Evolutionary conservation across 2,888 invertebrate genomes (phyloP), one percentile per base, ranked within the genome.

Genomic region (Microctonus hyperodae): DNA sequence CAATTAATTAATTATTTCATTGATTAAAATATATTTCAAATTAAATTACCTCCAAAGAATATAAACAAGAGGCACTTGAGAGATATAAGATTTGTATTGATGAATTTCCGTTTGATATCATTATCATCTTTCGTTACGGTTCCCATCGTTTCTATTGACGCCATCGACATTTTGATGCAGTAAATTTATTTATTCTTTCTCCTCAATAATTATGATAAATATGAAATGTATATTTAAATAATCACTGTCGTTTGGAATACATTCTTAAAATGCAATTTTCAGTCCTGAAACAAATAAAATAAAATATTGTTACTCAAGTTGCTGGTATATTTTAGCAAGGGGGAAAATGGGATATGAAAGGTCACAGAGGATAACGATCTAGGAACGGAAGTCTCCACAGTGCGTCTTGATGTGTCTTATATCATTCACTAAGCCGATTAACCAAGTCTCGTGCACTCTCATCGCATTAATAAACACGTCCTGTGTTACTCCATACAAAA

Each of bases 21-120:
- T n/a, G n/a, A n/a, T n/a, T n/a, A n/a, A n/a, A n/a, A n/a, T n/a
- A n/a, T n/a, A n/a, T n/a, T n/a, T 10, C 11, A n/a, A n/a, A n/a
- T 28, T 28, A 28, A 77, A 85, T 87, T 85, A 92, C 93, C 93
- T 79, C 92, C 91, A 73, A 93, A 92, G 80, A 93, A 92, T 77
- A 92, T 88, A 85, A 94, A 94, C 61, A 93, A 88, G 56, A 94
- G 90, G 82, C 91, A 89, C 88, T 94, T 93, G 70, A 94, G 87
- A 69, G 93, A 89, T 73, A 93, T 88, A 73, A 94, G 87, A 84
- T 91, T 92, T 76, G 87, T 86, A 83, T 92, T 92, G 78, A 91
- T 84, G 69, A 85, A 80, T 74, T 86, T 85, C 76, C 84, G 86
- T 69, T 71, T 75, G 57, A 76, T 74, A 20, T 74, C 62, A 37